A percentile compares a stretch with the other conserved stretches of the same genome.
Evolutionary conservation across 2,113 vertebrate genomes (phyloP).

Genomic region (Formicarius rufipectus): DNA sequence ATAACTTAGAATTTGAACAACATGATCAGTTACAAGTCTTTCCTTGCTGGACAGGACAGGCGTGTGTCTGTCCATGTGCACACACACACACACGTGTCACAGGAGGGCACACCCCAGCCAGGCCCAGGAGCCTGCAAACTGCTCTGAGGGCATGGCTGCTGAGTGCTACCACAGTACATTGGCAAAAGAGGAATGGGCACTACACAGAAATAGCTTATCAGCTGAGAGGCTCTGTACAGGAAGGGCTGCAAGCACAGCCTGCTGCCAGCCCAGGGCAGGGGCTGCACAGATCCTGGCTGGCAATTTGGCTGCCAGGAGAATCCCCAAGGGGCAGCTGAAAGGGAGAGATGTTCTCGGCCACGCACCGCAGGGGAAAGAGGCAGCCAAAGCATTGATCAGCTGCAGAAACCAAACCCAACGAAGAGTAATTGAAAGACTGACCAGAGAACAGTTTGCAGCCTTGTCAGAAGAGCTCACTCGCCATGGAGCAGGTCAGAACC

Average conservation of each 20-base stretch:
- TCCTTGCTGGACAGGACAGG: not conserved
- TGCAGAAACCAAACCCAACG: slow-evolving; percentile 15
- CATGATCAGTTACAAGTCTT: not conserved
- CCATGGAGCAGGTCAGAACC: not conserved
- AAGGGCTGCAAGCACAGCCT: slow-evolving; percentile 4
- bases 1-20: not conserved
- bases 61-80: not conserved
- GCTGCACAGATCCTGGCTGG: not conserved
- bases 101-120: not conserved
- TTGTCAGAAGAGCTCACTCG: not conserved
- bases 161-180: slow-evolving; percentile 27
- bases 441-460: slow-evolving; percentile 22
- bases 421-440: not conserved
- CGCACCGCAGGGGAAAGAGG: not conserved
- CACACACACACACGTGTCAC: not conserved
- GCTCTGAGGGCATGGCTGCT: not conserved
- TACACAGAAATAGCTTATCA: slow-evolving; percentile 32
- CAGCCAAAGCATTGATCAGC: not conserved
- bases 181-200: slow-evolving; percentile 5
- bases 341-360: not conserved
- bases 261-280: not conserved
- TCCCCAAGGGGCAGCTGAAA: not conserved
- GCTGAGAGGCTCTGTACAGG: slow-evolving; percentile 23
- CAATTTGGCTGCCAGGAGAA: not conserved
- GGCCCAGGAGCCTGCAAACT: not conserved